These are phyloP conservation scores for Cryptomyrus ogoouensis DNA, from an alignment of 2,113 vertebrate genomes.

Conservation along the genomic window DNA sequence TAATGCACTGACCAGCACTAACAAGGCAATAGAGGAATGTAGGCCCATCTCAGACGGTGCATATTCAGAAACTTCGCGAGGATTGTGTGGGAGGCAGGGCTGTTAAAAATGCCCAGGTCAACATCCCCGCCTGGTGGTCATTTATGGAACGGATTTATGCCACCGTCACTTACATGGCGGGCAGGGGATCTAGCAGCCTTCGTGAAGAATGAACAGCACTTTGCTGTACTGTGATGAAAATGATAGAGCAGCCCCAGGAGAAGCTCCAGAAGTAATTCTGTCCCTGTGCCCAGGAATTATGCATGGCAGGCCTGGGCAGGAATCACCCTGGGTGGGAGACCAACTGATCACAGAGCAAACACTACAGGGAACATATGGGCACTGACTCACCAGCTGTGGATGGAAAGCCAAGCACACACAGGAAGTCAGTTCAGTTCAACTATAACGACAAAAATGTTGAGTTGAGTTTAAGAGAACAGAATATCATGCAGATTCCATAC, in stretches of 20 bases:
- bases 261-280: background rate
- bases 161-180: background rate
- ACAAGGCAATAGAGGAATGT: background rate
- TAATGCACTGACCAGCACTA: background rate
- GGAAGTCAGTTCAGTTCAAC: background rate
- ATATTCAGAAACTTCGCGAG: background rate
- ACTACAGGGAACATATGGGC: background rate
- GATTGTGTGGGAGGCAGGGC: background rate
- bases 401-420: background rate
- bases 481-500: background rate
- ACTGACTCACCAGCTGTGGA: background rate
- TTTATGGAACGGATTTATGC: background rate
- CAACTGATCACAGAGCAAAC: background rate
- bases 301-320: background rate
- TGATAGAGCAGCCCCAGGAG: background rate
- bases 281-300: background rate
- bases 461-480: background rate
- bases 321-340: background rate
- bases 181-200: background rate
- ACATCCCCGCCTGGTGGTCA: background rate
- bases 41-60: background rate
- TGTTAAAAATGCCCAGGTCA: background rate
- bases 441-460: background rate
- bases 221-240: background rate
- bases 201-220: background rate